Evolutionary conservation across 1,140 invertebrate genomes (phyloP).

Genomic region (Hyposmocoma kahamanoa): DNA sequence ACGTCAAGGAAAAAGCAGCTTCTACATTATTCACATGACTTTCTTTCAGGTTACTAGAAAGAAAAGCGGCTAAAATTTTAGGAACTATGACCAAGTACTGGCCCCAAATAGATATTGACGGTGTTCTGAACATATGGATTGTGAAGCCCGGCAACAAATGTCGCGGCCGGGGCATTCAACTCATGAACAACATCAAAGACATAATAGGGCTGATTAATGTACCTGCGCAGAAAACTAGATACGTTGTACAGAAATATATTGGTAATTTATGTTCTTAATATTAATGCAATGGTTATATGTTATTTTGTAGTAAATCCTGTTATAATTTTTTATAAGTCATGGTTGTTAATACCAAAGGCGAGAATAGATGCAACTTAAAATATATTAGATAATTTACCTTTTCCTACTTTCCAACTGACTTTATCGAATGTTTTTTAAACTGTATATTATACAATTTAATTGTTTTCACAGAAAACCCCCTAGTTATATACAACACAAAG

Average conservation of each 20-base stretch:
- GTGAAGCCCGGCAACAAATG: constrained; percentile 96
- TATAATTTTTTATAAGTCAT: neutral
- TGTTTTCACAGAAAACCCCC: constrained; percentile 81
- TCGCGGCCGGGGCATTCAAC: constrained; percentile 90
- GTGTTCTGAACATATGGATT: constrained; percentile 93
- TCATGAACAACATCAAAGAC: constrained; percentile 90
- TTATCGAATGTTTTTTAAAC: too few species aligned
- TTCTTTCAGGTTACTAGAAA: constrained; percentile 59
- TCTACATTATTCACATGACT: too few species aligned
- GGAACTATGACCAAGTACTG: constrained; percentile 76
- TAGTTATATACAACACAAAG: constrained; percentile 92
- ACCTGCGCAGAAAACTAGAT: constrained; percentile 81
- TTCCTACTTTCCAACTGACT: too few species aligned
- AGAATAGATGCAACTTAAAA: too few species aligned
- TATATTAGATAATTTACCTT: too few species aligned
- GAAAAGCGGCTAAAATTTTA: constrained; percentile 58
- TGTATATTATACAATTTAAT: constrained; percentile 4
- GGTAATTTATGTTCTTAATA: constrained; percentile 78
- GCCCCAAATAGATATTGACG: constrained; percentile 89
- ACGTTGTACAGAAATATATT: constrained; percentile 96
- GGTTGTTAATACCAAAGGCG: too few species aligned
- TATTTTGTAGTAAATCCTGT: constrained; percentile 6
- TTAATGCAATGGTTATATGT: too few species aligned
- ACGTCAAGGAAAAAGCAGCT: too few species aligned
- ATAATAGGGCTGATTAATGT: constrained; percentile 83